Evolutionary conservation across 2,797 vertebrate species (phyloP), one percentile per base, ranked within the genome.

Genomic region (Thunnus albacares): DNA sequence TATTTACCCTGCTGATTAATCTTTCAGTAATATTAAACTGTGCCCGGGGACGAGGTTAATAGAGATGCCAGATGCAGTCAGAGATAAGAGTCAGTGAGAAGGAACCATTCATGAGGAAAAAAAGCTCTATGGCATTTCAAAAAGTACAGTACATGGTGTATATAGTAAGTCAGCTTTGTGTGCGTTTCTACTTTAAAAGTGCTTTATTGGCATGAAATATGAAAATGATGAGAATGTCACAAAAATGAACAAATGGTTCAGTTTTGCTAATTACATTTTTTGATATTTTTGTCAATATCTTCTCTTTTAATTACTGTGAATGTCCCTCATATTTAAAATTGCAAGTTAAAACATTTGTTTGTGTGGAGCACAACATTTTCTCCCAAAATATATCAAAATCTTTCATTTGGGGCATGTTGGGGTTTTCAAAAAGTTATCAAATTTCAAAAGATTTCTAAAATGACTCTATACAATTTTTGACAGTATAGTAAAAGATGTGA

Each of bases 1-100:
- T 82, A 93, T 93, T 93, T 52, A 91, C 1, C 4, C 17, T 0
- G 18, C 45, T 79, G 62, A 92, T 93, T 52, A 92, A 92, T 90
- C 43, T 89, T 90, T 91, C 56, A 92, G 65, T 51, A 43, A 67
- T 64, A 76, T 72, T 70, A 91, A 90, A 91, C 55, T 71, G 74
- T 24, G 22, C 35, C 71, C 68, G 45, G 53, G 80, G 69, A 75
- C 67, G 1, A 45, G 69, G 78, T 77, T 73, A 78, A 85, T 35
- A 15, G 38, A 63, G 55, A 65, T 45, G 51, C 62, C 66, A 81
- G 68, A 77, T 86, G 58, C 56, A 60, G 58, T 74, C 51, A 77
- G 45, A 57, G 63, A 63, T 57, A 12, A 38, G 20, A 64, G 52
- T 24, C n/a, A 26, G 11, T 2, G 10, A 20, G 28, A 9, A 49